Evolutionary conservation across 2,797 vertebrate species (phyloP).

Genomic region (Cossypha heuglini): DNA sequence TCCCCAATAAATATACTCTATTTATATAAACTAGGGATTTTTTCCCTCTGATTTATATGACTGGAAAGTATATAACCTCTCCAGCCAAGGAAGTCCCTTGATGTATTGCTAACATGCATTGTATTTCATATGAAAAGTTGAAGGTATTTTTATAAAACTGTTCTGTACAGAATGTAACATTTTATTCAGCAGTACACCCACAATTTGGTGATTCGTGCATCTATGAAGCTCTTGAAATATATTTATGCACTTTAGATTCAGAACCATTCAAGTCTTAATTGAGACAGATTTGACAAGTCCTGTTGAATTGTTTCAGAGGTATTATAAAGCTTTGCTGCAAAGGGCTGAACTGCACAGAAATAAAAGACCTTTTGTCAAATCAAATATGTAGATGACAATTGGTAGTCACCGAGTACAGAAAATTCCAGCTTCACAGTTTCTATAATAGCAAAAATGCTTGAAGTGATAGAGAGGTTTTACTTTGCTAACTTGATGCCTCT

Average conservation of each 20-base stretch:
- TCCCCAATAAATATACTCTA: not conserved
- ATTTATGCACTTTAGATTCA: slow-evolving; percentile 39
- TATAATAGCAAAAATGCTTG: not conserved
- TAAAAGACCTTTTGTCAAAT: slow-evolving; percentile 43
- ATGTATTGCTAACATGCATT: not conserved
- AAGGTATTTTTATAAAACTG: slow-evolving; percentile 20
- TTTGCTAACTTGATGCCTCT: not conserved
- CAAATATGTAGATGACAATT: not conserved
- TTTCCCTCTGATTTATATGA: not conserved
- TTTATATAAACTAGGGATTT: not conserved
- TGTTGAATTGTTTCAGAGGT: slow-evolving; percentile 22
- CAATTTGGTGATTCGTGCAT: slow-evolving; percentile 14
- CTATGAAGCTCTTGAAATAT: slow-evolving; percentile 23
- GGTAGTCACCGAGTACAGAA: not conserved
- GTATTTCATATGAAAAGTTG: not conserved
- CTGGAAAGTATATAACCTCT: not conserved
- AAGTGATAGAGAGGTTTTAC: not conserved
- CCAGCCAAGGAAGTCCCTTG: not conserved
- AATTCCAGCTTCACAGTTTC: not conserved
- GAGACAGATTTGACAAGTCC: slow-evolving; percentile 57
- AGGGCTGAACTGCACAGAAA: not conserved
- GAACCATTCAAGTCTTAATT: slow-evolving; percentile 22
- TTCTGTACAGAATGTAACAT: slow-evolving; percentile 53
- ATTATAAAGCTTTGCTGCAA: not conserved
- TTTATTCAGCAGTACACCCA: slow-evolving; percentile 38